Percentiles rank a stretch among this genome's conserved stretches.
Evolutionary conservation across 2,888 invertebrate species (phyloP).

Genomic region (Campoplex capitator): DNA sequence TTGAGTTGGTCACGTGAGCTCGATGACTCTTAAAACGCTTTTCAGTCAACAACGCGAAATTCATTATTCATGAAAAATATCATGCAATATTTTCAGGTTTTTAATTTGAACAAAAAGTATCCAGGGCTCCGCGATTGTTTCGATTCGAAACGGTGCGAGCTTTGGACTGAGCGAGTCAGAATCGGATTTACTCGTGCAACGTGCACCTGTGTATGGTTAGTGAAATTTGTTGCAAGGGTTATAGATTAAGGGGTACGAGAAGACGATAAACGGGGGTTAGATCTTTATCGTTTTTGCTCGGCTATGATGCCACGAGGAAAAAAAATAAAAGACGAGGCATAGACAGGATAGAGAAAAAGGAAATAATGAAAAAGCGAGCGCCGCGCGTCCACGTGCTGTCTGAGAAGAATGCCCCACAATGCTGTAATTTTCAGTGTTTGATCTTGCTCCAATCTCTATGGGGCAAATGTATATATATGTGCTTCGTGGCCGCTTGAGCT

Average conservation of each 20-base stretch:
- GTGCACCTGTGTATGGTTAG: neutral
- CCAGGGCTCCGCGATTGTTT: neutral
- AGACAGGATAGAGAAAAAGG: constrained; percentile 55
- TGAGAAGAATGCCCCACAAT: constrained; percentile 83
- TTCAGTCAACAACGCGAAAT: too few relatives aligned
- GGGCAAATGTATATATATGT: constrained; percentile 25
- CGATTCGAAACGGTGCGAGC: neutral
- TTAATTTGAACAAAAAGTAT: too few relatives aligned
- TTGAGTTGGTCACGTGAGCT: too few relatives aligned
- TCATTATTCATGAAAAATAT: too few relatives aligned
- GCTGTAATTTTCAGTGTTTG: constrained; percentile 84
- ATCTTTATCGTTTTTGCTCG: constrained; percentile 44
- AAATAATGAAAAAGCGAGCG: constrained; percentile 19
- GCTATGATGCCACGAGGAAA: constrained; percentile 32
- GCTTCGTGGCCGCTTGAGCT: too few relatives aligned
- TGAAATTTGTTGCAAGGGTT: neutral
- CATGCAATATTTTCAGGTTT: too few relatives aligned
- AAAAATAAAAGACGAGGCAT: neutral
- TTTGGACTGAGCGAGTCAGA: neutral
- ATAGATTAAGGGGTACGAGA: constrained; percentile 16
- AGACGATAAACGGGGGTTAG: neutral
- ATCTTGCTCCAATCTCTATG: constrained; percentile 74
- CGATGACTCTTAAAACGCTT: too few relatives aligned
- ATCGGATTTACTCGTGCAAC: neutral
- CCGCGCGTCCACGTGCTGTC: constrained; percentile 46